phyloP scores from a whole-genome alignment of 30 jellyfish, hydroid and myxozoan species.

The Aurelia sp. region DNA sequence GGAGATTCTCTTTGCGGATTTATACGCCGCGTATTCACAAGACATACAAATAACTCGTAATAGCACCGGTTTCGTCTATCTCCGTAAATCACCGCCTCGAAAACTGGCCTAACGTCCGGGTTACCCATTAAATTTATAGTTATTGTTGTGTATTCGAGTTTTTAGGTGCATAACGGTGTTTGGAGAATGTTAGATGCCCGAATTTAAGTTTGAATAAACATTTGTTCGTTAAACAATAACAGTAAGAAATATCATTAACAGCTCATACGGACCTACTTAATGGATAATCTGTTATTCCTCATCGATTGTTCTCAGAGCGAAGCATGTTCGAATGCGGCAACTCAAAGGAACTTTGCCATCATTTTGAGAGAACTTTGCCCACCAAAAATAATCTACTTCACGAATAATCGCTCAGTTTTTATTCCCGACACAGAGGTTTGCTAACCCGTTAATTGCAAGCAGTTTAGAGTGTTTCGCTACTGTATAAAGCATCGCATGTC shows the following conservation, averaged over 20 bases:
- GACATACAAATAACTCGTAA: slow-evolving; percentile 16
- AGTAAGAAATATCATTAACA: slow-evolving; percentile 86
- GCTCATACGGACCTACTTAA: slow-evolving; percentile 81
- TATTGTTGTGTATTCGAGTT: too few relatives aligned
- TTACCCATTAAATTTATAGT: too few relatives aligned
- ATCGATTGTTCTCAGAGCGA: slow-evolving; percentile 43
- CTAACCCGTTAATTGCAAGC: slow-evolving; percentile 45
- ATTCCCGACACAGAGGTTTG: slow-evolving; percentile 34
- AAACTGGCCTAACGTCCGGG: neutral
- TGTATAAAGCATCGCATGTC: slow-evolving; percentile 1
- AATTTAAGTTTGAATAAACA: slow-evolving; percentile 69
- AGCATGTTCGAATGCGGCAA: slow-evolving; percentile 70
- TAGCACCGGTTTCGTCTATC: neutral
- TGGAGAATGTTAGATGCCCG: neutral
- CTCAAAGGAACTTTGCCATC: slow-evolving; percentile 57
- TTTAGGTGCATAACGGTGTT: too few relatives aligned
- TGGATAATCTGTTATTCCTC: slow-evolving; percentile 80
- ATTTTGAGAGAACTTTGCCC: slow-evolving; percentile 71
- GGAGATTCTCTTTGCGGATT: slow-evolving; percentile 85
- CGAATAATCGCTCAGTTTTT: slow-evolving; percentile 51
- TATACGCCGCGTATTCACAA: slow-evolving; percentile 65
- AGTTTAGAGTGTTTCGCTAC: neutral
- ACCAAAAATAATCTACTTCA: slow-evolving; percentile 53
- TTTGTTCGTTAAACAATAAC: slow-evolving; percentile 78
- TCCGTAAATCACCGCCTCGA: neutral